A percentile compares a stretch with the other conserved stretches of the same genome.
Conservation (phyloP, 2,113 vertebrate species). For the Peromyscus californicus region DNA sequence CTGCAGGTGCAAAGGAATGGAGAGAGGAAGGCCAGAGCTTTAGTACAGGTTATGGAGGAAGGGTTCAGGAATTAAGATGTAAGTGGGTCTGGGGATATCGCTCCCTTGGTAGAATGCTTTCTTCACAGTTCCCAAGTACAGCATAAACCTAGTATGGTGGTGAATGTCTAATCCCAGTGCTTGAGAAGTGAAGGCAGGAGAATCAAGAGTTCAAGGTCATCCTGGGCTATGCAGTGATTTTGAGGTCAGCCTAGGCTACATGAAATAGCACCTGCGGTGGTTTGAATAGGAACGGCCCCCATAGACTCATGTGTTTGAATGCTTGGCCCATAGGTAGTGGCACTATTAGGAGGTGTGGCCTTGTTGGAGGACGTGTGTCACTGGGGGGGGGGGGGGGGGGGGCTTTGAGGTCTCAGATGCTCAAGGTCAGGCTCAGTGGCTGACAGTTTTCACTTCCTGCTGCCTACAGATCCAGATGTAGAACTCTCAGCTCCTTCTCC, state of each 20-base stretch:
- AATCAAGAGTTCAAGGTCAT: background rate
- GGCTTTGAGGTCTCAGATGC: background rate
- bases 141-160: background rate
- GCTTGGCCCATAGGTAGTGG: background rate
- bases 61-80: background rate
- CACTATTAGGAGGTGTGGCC: background rate
- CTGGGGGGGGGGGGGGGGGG: background rate
- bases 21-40: background rate
- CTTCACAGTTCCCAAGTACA: background rate
- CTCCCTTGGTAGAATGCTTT: background rate
- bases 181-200: background rate
- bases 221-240: background rate
- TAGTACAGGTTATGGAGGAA: too few species aligned
- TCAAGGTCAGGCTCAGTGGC: background rate
- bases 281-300: background rate
- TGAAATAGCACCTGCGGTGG: background rate
- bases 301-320: background rate
- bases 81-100: background rate
- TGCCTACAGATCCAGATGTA: background rate
- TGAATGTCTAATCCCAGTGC: too few species aligned
- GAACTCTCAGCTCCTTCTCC: background rate
- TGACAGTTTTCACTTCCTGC: background rate
- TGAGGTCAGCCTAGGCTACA: background rate
- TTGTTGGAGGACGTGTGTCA: background rate
- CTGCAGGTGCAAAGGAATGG: background rate